Percentiles rank a stretch among this genome's conserved stretches.
Evolutionary conservation across 2,113 vertebrate genomes (phyloP).

Genomic region (Indicator maculatus): DNA sequence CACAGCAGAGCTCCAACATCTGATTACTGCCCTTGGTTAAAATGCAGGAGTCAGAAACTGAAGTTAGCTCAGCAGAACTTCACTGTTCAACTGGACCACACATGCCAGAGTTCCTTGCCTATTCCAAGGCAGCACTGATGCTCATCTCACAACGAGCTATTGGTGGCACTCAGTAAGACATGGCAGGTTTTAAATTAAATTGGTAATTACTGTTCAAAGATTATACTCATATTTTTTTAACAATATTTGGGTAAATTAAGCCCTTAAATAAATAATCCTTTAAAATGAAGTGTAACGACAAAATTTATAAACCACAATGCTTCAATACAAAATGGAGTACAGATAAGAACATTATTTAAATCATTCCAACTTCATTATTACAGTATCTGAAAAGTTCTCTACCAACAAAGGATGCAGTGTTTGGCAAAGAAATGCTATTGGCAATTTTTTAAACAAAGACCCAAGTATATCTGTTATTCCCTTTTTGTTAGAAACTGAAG

Average conservation of each 20-base stretch:
- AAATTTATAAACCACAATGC: not conserved
- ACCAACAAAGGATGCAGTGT: not conserved
- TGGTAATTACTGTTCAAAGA: not conserved
- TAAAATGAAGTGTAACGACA: not conserved
- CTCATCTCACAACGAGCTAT: not conserved
- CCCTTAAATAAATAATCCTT: not conserved
- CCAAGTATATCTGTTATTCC: not conserved
- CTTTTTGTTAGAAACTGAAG: constrained; percentile 23
- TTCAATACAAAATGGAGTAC: not conserved
- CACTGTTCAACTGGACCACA: not conserved
- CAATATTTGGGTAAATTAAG: not conserved
- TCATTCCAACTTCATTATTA: not conserved
- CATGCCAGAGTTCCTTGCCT: not conserved
- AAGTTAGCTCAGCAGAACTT: not conserved
- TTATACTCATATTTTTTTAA: not conserved
- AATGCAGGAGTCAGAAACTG: not conserved
- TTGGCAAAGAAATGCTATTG: not conserved
- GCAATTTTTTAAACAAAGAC: not conserved
- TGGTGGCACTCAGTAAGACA: not conserved
- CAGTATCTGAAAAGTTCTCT: not conserved
- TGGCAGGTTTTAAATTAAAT: not conserved
- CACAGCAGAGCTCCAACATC: constrained; percentile 13
- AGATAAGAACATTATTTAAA: not conserved
- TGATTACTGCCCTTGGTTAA: constrained; percentile 11
- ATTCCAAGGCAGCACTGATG: not conserved